Conservation (phyloP, 2,888 invertebrate genomes). For the Elmis aenea region DNA sequence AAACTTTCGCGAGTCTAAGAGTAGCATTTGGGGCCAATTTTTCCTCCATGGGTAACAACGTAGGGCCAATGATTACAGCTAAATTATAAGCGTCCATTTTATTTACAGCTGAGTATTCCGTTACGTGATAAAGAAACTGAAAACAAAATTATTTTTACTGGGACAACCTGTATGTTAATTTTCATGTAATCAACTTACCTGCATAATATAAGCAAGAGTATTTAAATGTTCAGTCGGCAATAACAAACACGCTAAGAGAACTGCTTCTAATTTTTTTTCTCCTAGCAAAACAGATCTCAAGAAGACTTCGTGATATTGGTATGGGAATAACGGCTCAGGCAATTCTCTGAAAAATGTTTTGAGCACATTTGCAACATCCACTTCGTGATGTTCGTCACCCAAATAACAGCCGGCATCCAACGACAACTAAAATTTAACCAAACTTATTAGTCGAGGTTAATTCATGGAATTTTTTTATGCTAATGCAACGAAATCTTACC, state of each 20-base stretch:
- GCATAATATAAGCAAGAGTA: constrained; percentile 77
- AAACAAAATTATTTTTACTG: constrained; percentile 34
- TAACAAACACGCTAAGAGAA: constrained; percentile 63
- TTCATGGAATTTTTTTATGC: constrained; percentile 1
- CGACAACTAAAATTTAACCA: constrained; percentile 58
- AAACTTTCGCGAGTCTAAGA: constrained; percentile 61
- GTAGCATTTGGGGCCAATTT: constrained; percentile 51
- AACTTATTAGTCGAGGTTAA: no score
- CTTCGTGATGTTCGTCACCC: constrained; percentile 67
- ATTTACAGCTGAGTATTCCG: constrained; percentile 64
- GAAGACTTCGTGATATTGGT: constrained; percentile 68
- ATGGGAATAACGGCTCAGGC: constrained; percentile 78
- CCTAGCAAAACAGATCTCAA: constrained; percentile 61
- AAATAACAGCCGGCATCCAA: constrained; percentile 69
- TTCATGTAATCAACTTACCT: constrained; percentile 53
- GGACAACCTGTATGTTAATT: no score
- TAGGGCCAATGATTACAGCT: constrained; percentile 80
- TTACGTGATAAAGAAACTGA: constrained; percentile 65
- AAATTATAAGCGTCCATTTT: constrained; percentile 82
- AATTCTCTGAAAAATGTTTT: constrained; percentile 81
- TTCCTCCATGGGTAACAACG: constrained; percentile 75
- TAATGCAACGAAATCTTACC: constrained; percentile 51
- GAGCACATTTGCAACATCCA: constrained; percentile 80
- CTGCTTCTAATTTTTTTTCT: constrained; percentile 56
- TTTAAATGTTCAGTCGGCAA: constrained; percentile 73